A percentile compares a stretch with the other conserved stretches of the same genome.
phyloP scores from a whole-genome alignment of 2,113 vertebrate species.

The Urocitellus parryii region DNA sequence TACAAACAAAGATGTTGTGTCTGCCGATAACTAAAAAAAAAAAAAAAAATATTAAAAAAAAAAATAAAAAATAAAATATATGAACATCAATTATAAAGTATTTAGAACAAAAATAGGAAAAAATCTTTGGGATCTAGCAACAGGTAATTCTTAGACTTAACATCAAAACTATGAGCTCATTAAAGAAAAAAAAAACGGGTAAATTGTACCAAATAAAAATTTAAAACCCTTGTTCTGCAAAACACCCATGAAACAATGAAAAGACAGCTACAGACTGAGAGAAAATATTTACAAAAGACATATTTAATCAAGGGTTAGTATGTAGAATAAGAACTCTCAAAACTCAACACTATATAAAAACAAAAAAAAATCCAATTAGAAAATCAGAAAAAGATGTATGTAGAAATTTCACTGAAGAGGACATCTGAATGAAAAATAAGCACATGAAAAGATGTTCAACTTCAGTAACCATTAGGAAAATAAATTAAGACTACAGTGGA shows the following conservation, averaged over 20 bases:
- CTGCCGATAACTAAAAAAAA: too few relatives aligned
- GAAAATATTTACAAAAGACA: neutral
- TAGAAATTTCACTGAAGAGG: constrained; percentile 4
- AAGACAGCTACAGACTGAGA: neutral
- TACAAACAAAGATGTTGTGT: too few relatives aligned
- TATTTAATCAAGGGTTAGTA: neutral
- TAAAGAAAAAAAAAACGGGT: neutral
- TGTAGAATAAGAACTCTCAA: too few relatives aligned
- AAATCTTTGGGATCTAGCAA: neutral
- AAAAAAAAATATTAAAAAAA: too few relatives aligned
- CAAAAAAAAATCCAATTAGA: neutral
- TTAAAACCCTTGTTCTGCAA: constrained; percentile 18
- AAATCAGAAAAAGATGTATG: neutral
- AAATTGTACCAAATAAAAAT: neutral
- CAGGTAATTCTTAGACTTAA: neutral
- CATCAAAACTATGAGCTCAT: neutral
- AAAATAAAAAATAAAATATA: too few relatives aligned
- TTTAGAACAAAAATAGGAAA: neutral
- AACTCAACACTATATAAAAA: neutral
- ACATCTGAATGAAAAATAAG: neutral
- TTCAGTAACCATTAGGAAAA: too few relatives aligned
- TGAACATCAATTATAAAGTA: neutral
- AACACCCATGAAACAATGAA: constrained; percentile 11
- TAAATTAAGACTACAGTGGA: too few relatives aligned
- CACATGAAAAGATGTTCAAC: too few relatives aligned